These are phyloP conservation scores for Enteromius afrohamiltoni DNA, from an alignment of 2,797 vertebrate genomes.

Conservation along the genomic window DNA sequence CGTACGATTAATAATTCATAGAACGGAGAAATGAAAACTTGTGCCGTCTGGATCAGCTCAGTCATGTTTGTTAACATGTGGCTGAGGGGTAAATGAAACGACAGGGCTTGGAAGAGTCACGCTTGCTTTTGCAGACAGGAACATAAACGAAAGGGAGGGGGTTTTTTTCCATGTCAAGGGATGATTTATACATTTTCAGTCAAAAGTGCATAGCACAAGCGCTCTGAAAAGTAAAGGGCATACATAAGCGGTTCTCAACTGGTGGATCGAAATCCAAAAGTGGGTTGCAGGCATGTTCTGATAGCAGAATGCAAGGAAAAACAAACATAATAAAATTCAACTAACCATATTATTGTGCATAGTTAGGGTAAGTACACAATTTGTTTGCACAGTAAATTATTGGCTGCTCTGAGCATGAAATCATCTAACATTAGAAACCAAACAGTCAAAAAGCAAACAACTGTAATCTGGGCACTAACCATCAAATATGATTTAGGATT, in stretches of 20 bases:
- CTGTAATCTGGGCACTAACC: background rate
- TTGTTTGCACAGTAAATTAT: background rate
- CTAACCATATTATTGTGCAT: background rate
- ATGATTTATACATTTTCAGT: slow-evolving; percentile 8
- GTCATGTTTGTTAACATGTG: slow-evolving; percentile 49
- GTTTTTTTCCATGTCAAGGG: slow-evolving; percentile 18
- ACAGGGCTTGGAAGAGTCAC: slow-evolving; percentile 18
- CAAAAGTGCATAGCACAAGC: background rate
- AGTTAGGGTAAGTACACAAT: background rate
- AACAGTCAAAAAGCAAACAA: background rate
- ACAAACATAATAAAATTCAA: background rate
- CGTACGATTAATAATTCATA: slow-evolving; percentile 62
- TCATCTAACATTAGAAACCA: background rate
- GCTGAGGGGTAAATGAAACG: slow-evolving; percentile 37
- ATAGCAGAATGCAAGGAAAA: background rate
- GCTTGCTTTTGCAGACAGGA: background rate
- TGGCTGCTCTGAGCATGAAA: background rate
- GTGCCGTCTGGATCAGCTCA: slow-evolving; percentile 13
- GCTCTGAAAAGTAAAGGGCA: background rate
- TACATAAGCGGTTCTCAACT: background rate
- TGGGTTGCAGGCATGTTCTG: background rate
- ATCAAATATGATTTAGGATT: background rate
- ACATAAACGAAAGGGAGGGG: background rate
- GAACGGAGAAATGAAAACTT: slow-evolving; percentile 51
- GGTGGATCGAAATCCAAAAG: background rate